Percentiles rank a stretch among this genome's conserved stretches.
Conservation (phyloP, 2,113 vertebrate genomes). For the Paratilapia polleni region DNA sequence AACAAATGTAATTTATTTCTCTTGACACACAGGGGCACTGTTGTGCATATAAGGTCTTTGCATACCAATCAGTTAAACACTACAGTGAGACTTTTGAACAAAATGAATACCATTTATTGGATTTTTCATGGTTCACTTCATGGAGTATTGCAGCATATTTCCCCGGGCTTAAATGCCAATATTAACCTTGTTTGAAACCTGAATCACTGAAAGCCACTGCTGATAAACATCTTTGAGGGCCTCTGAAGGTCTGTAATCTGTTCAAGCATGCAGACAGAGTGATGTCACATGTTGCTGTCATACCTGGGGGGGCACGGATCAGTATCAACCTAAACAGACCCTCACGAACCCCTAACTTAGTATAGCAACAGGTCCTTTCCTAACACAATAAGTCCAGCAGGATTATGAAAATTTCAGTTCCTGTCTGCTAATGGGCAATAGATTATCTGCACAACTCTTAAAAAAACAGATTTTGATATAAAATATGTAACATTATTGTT, state of each 20-base stretch:
- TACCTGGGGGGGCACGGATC: slow-evolving; percentile 50
- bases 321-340: slow-evolving; percentile 63
- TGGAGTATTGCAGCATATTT: not conserved
- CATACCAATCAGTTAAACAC: not conserved
- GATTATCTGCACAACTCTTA: not conserved
- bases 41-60: not conserved
- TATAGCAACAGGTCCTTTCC: slow-evolving; percentile 5
- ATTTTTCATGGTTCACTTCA: slow-evolving; percentile 2
- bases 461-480: not conserved
- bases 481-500: not conserved
- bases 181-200: slow-evolving; percentile 38
- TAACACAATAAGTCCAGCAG: slow-evolving; percentile 2
- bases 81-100: not conserved
- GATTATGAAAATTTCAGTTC: slow-evolving; percentile 31
- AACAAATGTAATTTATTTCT: slow-evolving; percentile 9
- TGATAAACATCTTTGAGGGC: slow-evolving; percentile 61
- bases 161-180: not conserved
- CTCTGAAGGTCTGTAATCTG: slow-evolving; percentile 58
- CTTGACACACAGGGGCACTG: slow-evolving; percentile 60
- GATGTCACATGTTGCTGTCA: slow-evolving; percentile 68
- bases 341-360: slow-evolving; percentile 36
- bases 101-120: not conserved
- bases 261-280: slow-evolving; percentile 61
- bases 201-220: slow-evolving; percentile 18
- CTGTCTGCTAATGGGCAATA: not conserved